Base-by-base conservation (phyloP, 2,113 vertebrate species). In the Cygnus buccinator region DNA sequence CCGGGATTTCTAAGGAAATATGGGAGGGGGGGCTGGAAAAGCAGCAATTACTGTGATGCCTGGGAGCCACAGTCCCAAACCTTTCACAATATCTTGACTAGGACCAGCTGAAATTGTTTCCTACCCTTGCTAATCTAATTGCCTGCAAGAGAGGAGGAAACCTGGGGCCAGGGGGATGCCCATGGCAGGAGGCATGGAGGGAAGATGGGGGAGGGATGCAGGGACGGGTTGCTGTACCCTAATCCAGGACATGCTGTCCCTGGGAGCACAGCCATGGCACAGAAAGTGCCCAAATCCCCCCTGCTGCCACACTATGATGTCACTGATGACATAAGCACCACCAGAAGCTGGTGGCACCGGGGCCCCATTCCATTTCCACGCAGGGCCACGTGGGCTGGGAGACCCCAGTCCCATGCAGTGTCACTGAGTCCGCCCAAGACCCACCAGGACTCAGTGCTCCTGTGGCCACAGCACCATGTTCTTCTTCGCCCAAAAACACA, bases 401-500 rank as follows among this genome's bases (percentile, higher is more conserved):
- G 18, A 4, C 13, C 31, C 9, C 31, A 76, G 29, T 37, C 37
- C 44, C 31, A 77, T 21, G 0, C 35, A 19, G 52, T 23, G 57
- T 71, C 37, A 25, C 29, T 71, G 10, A 41, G 46, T 39, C 11
- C 25, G 61, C 29, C 33, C 1, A 5, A 22, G 37, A 31, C n/a
- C 19, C 9, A 43, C 17, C 11, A 11, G 6, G n/a, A 59, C 55
- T 26, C n/a, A 11, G 39, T 1, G 0, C 29, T 28, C 5, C 68
- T 1, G 0, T 62, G 16, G 29, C 72, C 46, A 8, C n/a, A 3
- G 48, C 76, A 92, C 62, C 75, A 97, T 97, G 91, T 97, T 97
- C 58, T 93, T 96, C 84, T 96, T 95, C n/a, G 90, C 95, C 28
- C 88, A 7, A 33, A 97, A 97, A 46, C 87, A 95, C 61, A 97